Base-by-base conservation (phyloP, 2,888 invertebrate species). In the Formica aserva region DNA sequence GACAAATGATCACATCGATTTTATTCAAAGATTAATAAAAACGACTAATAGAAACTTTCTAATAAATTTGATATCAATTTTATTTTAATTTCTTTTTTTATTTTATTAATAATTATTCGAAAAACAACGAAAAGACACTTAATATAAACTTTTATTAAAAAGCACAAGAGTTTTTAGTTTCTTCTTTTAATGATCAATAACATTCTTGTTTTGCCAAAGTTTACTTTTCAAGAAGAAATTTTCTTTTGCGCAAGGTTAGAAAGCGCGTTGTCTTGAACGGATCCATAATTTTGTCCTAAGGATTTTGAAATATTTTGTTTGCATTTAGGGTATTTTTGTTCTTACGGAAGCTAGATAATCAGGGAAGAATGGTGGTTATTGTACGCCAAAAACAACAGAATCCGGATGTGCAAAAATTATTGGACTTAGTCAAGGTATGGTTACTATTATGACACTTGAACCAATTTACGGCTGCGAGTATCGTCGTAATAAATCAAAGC, bases 341-440 rank as follows among this genome's bases (percentile, higher is more conserved):
- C 0, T 91, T 97, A 38, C 94, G 92, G 72, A 95, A 95, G 85
- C 93, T 95, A 41, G 95, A 95, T 72, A 94, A 95, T 76, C 94
- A 96, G 57, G 96, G 96, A 67, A 95, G 95, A 87, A 94, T 96
- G 90, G 95, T 97, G 6, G 95, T 97, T 0, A 94, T 97, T n/a
- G 95, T 96, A 66, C 95, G 96, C 69, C 95, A 96, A 0, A 96
- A 96, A 4, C 95, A 95, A 0, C 96, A 97, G 90, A 95, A 96
- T 94, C 97, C 97, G 0, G 95, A 94, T 74, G 94, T 92, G 62
- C 96, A 96, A 89, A 94, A 94, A 45, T 95, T 96, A 88, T 95
- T 96, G 87, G 95, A 97, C 91, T 96, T 97, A 22, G 95, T 97
- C 78, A 97, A 97, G 95, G 93, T 93, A 91, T 45, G 77, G 15